Conservation (phyloP, 2,113 vertebrate genomes). For the Dendropsophus ebraccatus region DNA sequence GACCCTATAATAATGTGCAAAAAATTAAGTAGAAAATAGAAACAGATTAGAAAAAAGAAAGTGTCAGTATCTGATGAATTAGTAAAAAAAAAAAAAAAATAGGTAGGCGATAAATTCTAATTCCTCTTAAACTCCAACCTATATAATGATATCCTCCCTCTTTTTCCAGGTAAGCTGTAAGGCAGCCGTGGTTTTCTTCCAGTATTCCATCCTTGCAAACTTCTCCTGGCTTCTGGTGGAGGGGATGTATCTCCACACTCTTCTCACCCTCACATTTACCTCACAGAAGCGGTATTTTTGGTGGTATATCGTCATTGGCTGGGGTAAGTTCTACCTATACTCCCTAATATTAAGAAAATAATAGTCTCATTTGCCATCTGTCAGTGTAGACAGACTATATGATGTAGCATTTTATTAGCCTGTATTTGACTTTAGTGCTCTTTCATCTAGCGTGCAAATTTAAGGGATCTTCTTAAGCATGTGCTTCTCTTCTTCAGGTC, state of each 20-base stretch:
- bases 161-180: slow-evolving; percentile 77
- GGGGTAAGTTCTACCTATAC: slow-evolving; percentile 78
- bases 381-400: neutral
- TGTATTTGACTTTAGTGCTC: too few relatives aligned
- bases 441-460: too few relatives aligned
- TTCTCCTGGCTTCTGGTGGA: slow-evolving; percentile 90
- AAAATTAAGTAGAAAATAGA: too few relatives aligned
- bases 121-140: too few relatives aligned
- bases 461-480: neutral
- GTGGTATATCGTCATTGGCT: slow-evolving; percentile 85
- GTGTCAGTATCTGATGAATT: too few relatives aligned
- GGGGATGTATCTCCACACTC: slow-evolving; percentile 87
- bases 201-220: slow-evolving; percentile 87
- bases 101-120: too few relatives aligned
- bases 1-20: too few relatives aligned
- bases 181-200: slow-evolving; percentile 82
- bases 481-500: slow-evolving; percentile 64
- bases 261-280: slow-evolving; percentile 84
- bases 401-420: too few relatives aligned
- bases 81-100: too few relatives aligned
- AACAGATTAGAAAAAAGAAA: too few relatives aligned
- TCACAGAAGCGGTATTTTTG: slow-evolving; percentile 86
- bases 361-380: neutral
- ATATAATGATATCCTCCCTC: neutral
- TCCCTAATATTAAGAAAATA: too few relatives aligned